phyloP scores from a whole-genome alignment of 2,113 vertebrate species.

The Epinephelus cyanopodus region DNA sequence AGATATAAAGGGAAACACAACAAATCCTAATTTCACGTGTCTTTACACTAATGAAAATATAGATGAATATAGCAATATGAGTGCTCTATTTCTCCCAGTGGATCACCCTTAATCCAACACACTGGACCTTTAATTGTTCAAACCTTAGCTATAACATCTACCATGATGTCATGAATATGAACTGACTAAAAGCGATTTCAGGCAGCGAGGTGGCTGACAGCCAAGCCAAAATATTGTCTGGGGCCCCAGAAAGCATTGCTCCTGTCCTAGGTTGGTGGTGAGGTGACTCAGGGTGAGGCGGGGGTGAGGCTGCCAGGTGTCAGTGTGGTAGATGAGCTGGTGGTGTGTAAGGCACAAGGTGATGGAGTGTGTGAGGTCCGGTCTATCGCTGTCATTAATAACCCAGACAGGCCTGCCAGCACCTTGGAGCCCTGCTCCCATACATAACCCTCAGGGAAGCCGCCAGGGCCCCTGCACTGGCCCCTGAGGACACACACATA shows the following conservation, averaged over 20 bases:
- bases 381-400: constrained; percentile 79
- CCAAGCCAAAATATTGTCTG: constrained; percentile 1
- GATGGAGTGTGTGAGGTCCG: constrained; percentile 80
- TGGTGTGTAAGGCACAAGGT: constrained; percentile 58
- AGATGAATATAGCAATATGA: too few relatives aligned
- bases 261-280: constrained; percentile 12
- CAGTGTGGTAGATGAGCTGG: constrained; percentile 70
- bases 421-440: constrained; percentile 57
- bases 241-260: constrained; percentile 21
- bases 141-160: neutral
- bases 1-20: too few relatives aligned
- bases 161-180: neutral
- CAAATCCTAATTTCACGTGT: too few relatives aligned
- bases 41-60: too few relatives aligned
- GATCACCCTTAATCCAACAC: too few relatives aligned
- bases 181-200: neutral
- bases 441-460: constrained; percentile 70
- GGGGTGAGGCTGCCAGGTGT: constrained; percentile 66
- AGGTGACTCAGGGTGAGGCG: constrained; percentile 19
- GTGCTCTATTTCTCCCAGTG: too few relatives aligned
- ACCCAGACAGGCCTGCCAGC: constrained; percentile 72
- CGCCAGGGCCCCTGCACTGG: constrained; percentile 37
- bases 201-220: constrained; percentile 22
- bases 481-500: constrained; percentile 23
- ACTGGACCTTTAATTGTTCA: neutral